These are phyloP conservation scores for Stylophora pistillata DNA, from an alignment of 64 coral and sea anemone species.

Conservation along the genomic window DNA sequence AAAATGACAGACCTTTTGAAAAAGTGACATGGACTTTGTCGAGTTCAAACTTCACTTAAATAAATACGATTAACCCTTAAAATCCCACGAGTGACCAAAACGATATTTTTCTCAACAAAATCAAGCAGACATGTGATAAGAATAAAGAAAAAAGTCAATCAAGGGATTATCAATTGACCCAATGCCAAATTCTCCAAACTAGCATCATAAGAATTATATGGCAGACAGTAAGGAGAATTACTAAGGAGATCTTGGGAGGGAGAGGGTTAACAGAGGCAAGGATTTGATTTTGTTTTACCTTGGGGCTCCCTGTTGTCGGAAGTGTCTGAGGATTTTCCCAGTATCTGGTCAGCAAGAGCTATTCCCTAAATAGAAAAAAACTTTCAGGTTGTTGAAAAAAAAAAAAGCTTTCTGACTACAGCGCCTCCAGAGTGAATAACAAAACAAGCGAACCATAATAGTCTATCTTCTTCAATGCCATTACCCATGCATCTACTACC, in stretches of 20 bases:
- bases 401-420: background rate
- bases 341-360: constrained; percentile 16
- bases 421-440: background rate
- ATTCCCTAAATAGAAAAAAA: background rate
- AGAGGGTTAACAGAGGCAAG: background rate
- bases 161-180: too few species aligned
- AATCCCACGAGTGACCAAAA: too few species aligned
- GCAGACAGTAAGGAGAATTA: too few species aligned
- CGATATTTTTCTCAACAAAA: too few species aligned
- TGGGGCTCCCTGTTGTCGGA: background rate
- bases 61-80: too few species aligned
- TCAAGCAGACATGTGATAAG: too few species aligned
- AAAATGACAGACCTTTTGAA: background rate
- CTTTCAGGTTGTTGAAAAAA: background rate
- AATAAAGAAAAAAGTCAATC: too few species aligned
- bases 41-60: too few species aligned
- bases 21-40: background rate
- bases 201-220: too few species aligned
- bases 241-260: too few species aligned
- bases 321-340: background rate
- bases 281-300: background rate
- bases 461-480: background rate
- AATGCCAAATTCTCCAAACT: too few species aligned
- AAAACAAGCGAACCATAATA: background rate
- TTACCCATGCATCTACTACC: background rate